A percentile compares a stretch with the other conserved stretches of the same genome.
These are phyloP conservation scores for Ancistrus triradiatus DNA, from an alignment of 2,113 vertebrate species.

Conservation along the genomic window DNA sequence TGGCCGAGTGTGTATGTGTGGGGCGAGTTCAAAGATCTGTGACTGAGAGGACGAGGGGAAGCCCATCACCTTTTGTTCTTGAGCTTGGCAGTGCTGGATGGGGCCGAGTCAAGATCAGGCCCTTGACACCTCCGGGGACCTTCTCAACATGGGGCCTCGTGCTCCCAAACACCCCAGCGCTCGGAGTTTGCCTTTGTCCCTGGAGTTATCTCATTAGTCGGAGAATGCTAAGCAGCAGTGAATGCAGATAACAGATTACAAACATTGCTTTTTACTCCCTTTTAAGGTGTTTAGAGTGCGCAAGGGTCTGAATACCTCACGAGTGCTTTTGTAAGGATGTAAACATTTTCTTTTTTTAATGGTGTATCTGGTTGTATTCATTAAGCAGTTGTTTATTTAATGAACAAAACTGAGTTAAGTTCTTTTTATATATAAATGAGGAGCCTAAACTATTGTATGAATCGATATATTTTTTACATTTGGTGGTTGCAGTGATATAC, in stretches of 20 bases:
- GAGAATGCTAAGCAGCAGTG: constrained; percentile 24
- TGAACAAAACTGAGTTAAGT: too few relatives aligned
- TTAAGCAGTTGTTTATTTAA: too few relatives aligned
- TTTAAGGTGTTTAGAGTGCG: background rate
- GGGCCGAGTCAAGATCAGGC: constrained; percentile 42
- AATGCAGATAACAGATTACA: constrained; percentile 25
- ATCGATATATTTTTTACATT: too few relatives aligned
- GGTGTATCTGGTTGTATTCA: too few relatives aligned
- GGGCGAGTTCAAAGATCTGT: constrained; percentile 46
- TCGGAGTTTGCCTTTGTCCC: constrained; percentile 27
- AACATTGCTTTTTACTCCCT: background rate
- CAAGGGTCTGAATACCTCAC: background rate
- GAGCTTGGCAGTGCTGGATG: constrained; percentile 64
- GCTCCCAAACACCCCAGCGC: background rate
- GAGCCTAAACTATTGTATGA: too few relatives aligned
- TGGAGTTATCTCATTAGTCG: constrained; percentile 20
- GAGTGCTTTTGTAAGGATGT: background rate
- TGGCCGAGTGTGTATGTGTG: constrained; percentile 32
- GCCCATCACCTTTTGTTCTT: constrained; percentile 66
- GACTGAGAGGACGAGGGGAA: constrained; percentile 39
- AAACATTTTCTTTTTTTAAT: background rate
- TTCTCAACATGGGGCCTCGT: constrained; percentile 43
- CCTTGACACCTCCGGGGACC: constrained; percentile 44
- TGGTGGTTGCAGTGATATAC: too few relatives aligned
- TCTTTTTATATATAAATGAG: too few relatives aligned